These are phyloP conservation scores for Habroteleia sp. DNA, from an alignment of 2,888 invertebrate genomes.

Conservation along the genomic window DNA sequence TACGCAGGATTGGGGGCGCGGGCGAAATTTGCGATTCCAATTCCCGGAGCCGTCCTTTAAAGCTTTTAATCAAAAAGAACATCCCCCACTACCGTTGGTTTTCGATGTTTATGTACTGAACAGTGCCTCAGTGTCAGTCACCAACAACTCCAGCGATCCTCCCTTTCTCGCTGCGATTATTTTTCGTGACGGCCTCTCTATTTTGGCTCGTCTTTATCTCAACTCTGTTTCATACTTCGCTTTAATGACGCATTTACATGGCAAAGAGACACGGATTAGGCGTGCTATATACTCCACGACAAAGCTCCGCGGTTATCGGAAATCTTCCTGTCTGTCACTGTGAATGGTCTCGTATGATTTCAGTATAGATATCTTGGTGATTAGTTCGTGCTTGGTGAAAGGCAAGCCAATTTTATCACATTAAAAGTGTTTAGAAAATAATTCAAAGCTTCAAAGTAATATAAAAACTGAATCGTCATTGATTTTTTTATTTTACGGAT, in stretches of 20 bases:
- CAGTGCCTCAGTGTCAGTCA: constrained; percentile 39
- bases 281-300: constrained; percentile 50
- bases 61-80: constrained; percentile 66
- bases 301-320: constrained; percentile 46
- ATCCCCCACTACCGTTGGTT: constrained; percentile 42
- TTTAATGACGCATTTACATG: constrained; percentile 56
- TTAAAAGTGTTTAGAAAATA: no score
- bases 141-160: constrained; percentile 3
- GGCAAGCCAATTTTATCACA: no score
- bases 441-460: no score
- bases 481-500: no score
- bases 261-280: constrained; percentile 57
- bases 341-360: constrained; percentile 5
- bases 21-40: constrained; percentile 63
- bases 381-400: no score
- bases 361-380: background rate
- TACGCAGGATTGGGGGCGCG: constrained; percentile 8
- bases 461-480: no score
- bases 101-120: constrained; percentile 61
- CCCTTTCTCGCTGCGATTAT: constrained; percentile 4
- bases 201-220: constrained; percentile 13
- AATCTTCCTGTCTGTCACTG: constrained; percentile 20
- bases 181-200: constrained; percentile 29
- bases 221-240: constrained; percentile 3
- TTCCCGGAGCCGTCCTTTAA: constrained; percentile 60